A percentile compares a stretch with the other conserved stretches of the same genome.
phyloP scores from a whole-genome alignment of 1,140 invertebrate genomes.

The Aphelenchoides besseyi region DNA sequence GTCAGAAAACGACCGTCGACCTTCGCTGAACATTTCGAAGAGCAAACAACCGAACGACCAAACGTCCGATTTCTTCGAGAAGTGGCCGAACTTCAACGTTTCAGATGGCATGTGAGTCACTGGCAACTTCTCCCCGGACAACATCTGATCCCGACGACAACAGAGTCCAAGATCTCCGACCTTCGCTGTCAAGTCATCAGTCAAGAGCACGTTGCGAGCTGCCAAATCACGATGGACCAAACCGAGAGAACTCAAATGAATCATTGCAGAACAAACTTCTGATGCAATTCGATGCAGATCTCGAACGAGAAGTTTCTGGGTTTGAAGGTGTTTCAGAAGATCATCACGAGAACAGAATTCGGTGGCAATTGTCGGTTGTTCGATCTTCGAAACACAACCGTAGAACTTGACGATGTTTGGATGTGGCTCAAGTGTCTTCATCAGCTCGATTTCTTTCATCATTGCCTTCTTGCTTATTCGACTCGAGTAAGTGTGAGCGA shows the following conservation, averaged over 20 bases:
- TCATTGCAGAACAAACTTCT: constrained; percentile 96
- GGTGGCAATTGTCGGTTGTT: constrained; percentile 1
- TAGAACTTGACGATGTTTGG: not conserved
- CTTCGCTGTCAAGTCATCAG: constrained; percentile 78
- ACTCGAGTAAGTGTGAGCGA: not conserved
- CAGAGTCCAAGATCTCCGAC: constrained; percentile 96
- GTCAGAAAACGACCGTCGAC: not conserved
- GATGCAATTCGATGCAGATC: constrained; percentile 71
- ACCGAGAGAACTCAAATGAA: constrained; percentile 61
- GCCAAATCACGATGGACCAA: constrained; percentile 90
- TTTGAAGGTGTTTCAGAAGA: constrained; percentile 2
- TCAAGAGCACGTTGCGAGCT: constrained; percentile 89
- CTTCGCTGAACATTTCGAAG: constrained; percentile 14
- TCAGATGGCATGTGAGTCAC: constrained; percentile 15
- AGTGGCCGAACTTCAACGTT: not conserved
- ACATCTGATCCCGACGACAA: constrained; percentile 65
- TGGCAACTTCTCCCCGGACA: constrained; percentile 1
- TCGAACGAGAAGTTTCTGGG: not conserved
- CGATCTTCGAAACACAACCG: constrained; percentile 1
- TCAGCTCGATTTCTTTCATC: constrained; percentile 12
- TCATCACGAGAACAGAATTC: constrained; percentile 15
- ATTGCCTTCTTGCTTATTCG: not conserved
- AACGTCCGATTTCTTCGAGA: constrained; percentile 3
- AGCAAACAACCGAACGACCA: constrained; percentile 15
- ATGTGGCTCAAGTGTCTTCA: constrained; percentile 5